A percentile compares a stretch with the other conserved stretches of the same genome.
phyloP scores from a whole-genome alignment of 92 coral and sea anemone species.

The Porites divaricata region DNA sequence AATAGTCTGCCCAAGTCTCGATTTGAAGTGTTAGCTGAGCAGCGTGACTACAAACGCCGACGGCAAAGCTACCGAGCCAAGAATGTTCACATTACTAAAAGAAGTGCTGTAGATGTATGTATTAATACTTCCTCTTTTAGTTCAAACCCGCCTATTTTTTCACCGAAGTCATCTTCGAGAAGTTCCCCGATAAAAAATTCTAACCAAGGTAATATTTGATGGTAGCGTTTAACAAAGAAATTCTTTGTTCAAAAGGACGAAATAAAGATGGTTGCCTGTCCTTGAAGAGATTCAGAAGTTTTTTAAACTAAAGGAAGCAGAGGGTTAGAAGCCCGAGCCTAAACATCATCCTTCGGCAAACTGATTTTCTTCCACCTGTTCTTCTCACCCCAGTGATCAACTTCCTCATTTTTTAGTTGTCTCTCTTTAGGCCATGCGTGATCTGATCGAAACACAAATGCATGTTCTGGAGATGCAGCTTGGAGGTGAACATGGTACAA shows the following conservation, averaged over 20 bases:
- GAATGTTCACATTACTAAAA: slow-evolving; percentile 96
- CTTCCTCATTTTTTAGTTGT: neutral
- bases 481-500: slow-evolving; percentile 31
- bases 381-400: too few species aligned
- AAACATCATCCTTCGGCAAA: too few species aligned
- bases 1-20: slow-evolving; percentile 64
- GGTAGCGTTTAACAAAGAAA: too few species aligned
- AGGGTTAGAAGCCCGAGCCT: neutral
- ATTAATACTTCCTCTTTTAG: too few species aligned
- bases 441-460: slow-evolving; percentile 90
- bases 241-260: too few species aligned
- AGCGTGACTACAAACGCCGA: slow-evolving; percentile 96
- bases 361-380: too few species aligned
- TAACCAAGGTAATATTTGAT: too few species aligned
- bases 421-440: slow-evolving; percentile 80
- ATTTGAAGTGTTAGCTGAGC: slow-evolving; percentile 85
- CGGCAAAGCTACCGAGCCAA: slow-evolving; percentile 99
- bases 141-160: too few species aligned
- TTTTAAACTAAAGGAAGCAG: neutral
- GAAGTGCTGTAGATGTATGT: slow-evolving; percentile 86
- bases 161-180: too few species aligned
- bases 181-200: too few species aligned
- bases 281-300: neutral
- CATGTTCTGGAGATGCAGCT: slow-evolving; percentile 66
- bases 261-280: too few species aligned